phyloP scores from a whole-genome alignment of 1,140 invertebrate genomes.

The Lerema accius region DNA sequence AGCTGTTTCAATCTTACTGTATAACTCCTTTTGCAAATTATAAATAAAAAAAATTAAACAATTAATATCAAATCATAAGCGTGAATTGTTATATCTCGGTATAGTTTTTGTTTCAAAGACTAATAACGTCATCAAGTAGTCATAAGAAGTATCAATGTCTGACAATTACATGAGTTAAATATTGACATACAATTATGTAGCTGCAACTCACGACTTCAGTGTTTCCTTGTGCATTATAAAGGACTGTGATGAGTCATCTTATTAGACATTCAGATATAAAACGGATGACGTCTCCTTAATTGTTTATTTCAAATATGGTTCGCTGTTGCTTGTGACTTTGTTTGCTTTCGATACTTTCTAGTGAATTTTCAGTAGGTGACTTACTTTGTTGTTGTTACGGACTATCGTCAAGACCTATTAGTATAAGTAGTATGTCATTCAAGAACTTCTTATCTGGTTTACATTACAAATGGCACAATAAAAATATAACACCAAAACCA shows the following conservation, averaged over 20 bases:
- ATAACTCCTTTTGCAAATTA: too few species aligned
- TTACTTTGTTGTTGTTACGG: too few species aligned
- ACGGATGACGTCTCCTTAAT: not conserved
- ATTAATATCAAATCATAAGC: too few species aligned
- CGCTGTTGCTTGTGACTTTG: too few species aligned
- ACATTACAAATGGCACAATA: too few species aligned
- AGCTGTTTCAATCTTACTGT: too few species aligned
- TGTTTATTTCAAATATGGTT: not conserved
- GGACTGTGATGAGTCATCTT: conserved; percentile 11
- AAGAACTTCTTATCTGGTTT: too few species aligned
- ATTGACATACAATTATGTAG: not conserved
- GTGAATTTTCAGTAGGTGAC: too few species aligned
- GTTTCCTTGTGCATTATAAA: conserved; percentile 10
- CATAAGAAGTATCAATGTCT: not conserved
- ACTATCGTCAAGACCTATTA: not conserved
- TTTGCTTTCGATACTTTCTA: not conserved
- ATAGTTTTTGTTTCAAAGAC: not conserved
- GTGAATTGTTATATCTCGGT: too few species aligned
- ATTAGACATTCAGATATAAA: conserved; percentile 15
- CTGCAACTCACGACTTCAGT: not conserved
- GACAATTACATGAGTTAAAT: conserved; percentile 9
- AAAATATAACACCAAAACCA: too few species aligned
- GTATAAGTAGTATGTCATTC: too few species aligned
- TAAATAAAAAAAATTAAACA: too few species aligned
- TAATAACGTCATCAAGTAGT: not conserved